Conservation (phyloP, 2,888 invertebrate species). For the Aquatica leii region DNA sequence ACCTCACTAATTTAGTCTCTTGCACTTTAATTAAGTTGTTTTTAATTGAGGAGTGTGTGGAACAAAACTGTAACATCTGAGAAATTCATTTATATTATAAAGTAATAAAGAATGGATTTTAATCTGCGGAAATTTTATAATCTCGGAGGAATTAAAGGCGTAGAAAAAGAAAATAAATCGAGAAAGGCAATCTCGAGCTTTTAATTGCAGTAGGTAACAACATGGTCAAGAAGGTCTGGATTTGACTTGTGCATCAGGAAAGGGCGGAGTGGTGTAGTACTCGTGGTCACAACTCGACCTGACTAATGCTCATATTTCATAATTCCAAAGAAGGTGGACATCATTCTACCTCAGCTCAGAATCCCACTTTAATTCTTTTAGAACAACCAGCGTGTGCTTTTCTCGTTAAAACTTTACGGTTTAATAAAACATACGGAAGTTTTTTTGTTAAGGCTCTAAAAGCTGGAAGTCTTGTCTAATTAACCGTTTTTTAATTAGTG, state of each 20-base stretch:
- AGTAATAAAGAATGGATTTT: slow-evolving; percentile 7
- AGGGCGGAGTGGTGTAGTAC: slow-evolving; percentile 34
- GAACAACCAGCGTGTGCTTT: no score
- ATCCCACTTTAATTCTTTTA: no score
- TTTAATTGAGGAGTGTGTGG: slow-evolving; percentile 66
- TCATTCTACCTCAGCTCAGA: slow-evolving; percentile 1
- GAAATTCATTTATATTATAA: background rate
- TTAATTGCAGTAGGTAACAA: slow-evolving; percentile 20
- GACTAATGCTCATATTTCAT: slow-evolving; percentile 45
- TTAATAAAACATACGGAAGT: no score
- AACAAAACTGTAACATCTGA: slow-evolving; percentile 16
- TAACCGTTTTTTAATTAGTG: slow-evolving; percentile 32
- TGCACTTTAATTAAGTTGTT: slow-evolving; percentile 74
- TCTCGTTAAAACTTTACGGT: no score
- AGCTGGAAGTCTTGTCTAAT: slow-evolving; percentile 19
- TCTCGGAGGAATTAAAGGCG: no score
- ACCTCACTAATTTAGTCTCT: slow-evolving; percentile 69
- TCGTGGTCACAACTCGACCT: slow-evolving; percentile 35
- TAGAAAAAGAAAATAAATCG: slow-evolving; percentile 6
- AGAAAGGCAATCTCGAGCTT: slow-evolving; percentile 9
- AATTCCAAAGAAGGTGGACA: slow-evolving; percentile 28
- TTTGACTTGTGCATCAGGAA: slow-evolving; percentile 28
- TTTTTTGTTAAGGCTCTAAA: slow-evolving; percentile 20
- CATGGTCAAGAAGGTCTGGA: slow-evolving; percentile 24
- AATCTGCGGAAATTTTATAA: slow-evolving; percentile 10